These are phyloP conservation scores for Chrysolina americana DNA, from an alignment of 2,888 invertebrate genomes.

Conservation along the genomic window DNA sequence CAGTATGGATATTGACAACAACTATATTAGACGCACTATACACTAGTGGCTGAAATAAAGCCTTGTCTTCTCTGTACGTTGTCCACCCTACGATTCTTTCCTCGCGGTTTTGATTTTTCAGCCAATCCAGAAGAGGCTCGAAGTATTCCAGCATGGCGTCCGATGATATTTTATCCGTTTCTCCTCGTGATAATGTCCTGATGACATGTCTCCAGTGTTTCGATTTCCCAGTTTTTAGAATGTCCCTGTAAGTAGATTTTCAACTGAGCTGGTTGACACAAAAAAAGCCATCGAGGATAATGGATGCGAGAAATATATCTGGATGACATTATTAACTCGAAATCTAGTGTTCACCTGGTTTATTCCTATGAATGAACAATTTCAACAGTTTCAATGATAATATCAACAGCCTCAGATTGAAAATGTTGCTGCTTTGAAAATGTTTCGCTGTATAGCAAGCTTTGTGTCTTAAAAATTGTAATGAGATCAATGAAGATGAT, in stretches of 20 bases:
- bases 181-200: conserved; percentile 78
- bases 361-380: no score
- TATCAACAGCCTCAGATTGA: no score
- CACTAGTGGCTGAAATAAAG: conserved; percentile 70
- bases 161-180: conserved; percentile 81
- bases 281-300: no score
- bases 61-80: conserved; percentile 77
- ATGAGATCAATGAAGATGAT: no score
- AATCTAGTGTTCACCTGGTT: no score
- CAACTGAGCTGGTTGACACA: no score
- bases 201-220: conserved; percentile 82
- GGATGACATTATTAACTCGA: no score
- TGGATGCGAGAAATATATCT: no score
- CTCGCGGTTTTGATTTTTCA: conserved; percentile 81
- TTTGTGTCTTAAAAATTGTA: no score
- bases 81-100: conserved; percentile 84
- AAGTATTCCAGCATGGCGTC: conserved; percentile 87
- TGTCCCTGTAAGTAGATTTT: conserved; percentile 72
- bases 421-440: no score
- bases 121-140: conserved; percentile 83
- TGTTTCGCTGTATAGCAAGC: no score
- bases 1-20: background rate
- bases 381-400: no score
- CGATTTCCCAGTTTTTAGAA: conserved; percentile 80
- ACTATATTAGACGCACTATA: conserved; percentile 37